phyloP scores from a whole-genome alignment of 2,888 invertebrate genomes.

The Cephonodes hylas region DNA sequence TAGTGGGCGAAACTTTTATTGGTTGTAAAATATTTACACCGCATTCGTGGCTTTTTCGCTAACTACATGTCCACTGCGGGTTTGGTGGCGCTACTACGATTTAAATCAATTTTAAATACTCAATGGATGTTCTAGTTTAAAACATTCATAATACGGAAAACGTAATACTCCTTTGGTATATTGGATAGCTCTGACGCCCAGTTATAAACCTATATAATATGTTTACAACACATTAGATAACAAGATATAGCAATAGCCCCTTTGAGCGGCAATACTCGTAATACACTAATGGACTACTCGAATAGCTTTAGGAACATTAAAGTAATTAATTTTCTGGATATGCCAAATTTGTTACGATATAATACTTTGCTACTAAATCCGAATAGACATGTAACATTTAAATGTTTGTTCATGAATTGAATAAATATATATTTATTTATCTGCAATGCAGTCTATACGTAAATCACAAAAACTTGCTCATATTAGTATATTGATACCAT shows the following conservation, averaged over 20 bases:
- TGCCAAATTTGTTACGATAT: background rate
- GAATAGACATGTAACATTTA: too few relatives aligned
- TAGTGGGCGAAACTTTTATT: background rate
- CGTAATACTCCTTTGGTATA: background rate
- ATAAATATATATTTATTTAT: too few relatives aligned
- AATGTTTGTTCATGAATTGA: too few relatives aligned
- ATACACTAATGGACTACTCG: conserved; percentile 3
- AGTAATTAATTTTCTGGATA: background rate
- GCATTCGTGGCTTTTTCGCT: background rate
- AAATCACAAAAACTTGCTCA: too few relatives aligned
- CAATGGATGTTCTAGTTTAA: background rate
- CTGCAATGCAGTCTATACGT: too few relatives aligned
- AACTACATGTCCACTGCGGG: background rate
- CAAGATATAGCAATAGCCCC: background rate
- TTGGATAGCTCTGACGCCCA: background rate
- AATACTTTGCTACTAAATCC: too few relatives aligned
- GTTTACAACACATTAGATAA: background rate
- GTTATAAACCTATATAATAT: background rate
- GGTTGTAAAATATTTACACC: background rate
- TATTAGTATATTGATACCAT: too few relatives aligned
- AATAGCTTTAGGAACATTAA: background rate
- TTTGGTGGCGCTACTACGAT: background rate
- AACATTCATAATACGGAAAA: background rate
- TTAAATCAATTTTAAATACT: background rate
- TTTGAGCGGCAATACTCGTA: background rate